A percentile compares a stretch with the other conserved stretches of the same genome.
Conservation (phyloP, 2,888 invertebrate species). For the Mechanitis mazaeus region DNA sequence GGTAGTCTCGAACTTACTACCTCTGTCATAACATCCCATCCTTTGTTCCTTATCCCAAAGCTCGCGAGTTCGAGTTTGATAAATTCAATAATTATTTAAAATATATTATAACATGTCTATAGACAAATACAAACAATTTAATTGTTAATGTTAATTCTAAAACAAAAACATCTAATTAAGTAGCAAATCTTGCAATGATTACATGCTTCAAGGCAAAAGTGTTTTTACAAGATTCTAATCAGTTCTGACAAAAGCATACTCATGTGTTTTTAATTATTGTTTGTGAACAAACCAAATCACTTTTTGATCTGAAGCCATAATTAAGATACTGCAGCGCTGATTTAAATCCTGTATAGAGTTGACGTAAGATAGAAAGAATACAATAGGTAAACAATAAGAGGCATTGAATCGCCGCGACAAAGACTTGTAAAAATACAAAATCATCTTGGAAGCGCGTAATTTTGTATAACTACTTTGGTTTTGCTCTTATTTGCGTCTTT, state of each 20-base stretch:
- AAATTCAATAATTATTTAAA: no score
- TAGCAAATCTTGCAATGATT: no score
- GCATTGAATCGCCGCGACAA: conserved; percentile 8
- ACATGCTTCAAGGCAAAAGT: neutral
- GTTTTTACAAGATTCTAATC: neutral
- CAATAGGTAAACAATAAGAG: conserved; percentile 13
- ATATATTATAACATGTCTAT: no score
- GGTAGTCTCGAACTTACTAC: no score
- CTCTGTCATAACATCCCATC: no score
- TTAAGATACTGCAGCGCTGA: conserved; percentile 1
- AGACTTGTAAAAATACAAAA: conserved; percentile 35
- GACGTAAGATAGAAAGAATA: conserved; percentile 4
- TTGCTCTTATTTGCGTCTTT: conserved; percentile 40
- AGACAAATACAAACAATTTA: no score
- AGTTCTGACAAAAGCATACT: neutral
- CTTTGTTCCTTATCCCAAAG: no score
- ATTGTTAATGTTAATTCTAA: no score
- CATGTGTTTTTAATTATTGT: conserved; percentile 2
- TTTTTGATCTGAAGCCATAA: conserved; percentile 1
- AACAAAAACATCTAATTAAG: no score
- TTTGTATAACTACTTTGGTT: conserved; percentile 28
- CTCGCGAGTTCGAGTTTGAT: no score
- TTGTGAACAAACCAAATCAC: neutral
- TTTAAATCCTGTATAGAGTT: conserved; percentile 5
- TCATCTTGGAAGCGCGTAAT: conserved; percentile 35